phyloP scores from a whole-genome alignment of 2,797 vertebrate genomes.

The Sebastes taczanowskii region DNA sequence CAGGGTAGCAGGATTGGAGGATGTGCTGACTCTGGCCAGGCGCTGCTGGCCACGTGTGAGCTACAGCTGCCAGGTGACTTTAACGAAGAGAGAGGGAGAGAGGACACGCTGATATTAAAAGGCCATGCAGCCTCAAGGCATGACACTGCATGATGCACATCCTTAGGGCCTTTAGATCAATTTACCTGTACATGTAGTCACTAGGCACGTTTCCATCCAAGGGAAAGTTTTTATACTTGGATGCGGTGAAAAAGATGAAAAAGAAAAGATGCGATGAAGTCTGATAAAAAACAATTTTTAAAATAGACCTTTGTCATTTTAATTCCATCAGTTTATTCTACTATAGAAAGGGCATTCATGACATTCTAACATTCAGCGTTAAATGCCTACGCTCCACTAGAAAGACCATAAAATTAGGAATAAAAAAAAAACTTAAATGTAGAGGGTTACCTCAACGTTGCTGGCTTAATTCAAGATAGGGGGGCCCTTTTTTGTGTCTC shows the following conservation, averaged over 20 bases:
- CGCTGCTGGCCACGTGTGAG: conserved; percentile 83
- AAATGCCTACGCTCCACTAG: background rate
- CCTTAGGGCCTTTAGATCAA: background rate
- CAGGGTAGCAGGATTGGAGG: conserved; percentile 83
- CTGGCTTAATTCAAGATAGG: background rate
- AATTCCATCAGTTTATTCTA: background rate
- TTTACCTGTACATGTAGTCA: background rate
- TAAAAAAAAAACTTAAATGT: background rate
- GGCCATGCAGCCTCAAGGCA: conserved; percentile 39
- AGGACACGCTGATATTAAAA: conserved; percentile 70
- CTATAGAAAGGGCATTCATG: background rate
- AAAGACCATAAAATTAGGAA: background rate
- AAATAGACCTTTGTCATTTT: background rate
- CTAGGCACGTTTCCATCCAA: background rate
- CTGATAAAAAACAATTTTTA: background rate
- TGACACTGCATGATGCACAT: conserved; percentile 36
- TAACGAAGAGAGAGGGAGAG: conserved; percentile 51
- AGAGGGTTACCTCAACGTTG: background rate
- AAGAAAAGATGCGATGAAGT: background rate
- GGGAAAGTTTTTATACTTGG: background rate
- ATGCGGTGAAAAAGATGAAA: background rate
- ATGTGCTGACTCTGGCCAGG: conserved; percentile 84
- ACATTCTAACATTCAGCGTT: background rate
- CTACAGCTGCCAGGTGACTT: conserved; percentile 87
- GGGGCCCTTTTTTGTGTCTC: background rate